These are phyloP conservation scores for Anoplopoma fimbria DNA, from an alignment of 2,113 vertebrate genomes.

Conservation along the genomic window DNA sequence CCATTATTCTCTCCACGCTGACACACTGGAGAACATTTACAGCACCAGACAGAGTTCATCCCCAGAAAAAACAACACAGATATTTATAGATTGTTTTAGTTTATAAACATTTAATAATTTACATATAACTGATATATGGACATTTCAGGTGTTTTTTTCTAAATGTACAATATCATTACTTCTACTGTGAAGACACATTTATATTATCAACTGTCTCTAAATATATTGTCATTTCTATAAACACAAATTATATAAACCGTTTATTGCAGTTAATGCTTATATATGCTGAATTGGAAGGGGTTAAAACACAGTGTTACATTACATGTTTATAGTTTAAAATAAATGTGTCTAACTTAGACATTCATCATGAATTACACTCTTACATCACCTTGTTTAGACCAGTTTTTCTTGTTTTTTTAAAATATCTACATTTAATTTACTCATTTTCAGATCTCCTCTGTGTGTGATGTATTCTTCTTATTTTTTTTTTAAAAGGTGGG, in stretches of 20 bases:
- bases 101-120: neutral
- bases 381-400: neutral
- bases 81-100: neutral
- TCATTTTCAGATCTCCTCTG: neutral
- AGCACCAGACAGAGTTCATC: neutral
- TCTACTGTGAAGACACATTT: neutral
- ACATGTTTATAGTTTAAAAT: neutral
- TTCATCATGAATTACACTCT: neutral
- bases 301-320: neutral
- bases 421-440: neutral
- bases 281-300: neutral
- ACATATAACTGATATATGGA: neutral
- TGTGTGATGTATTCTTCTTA: neutral
- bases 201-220: neutral
- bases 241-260: neutral
- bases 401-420: neutral
- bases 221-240: neutral
- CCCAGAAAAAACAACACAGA: neutral
- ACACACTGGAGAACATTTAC: slow-evolving; percentile 22
- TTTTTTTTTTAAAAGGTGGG: neutral
- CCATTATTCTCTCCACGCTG: slow-evolving; percentile 60
- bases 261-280: neutral
- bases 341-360: too few species aligned
- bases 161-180: neutral
- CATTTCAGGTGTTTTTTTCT: too few species aligned